phyloP scores from a whole-genome alignment of 2,113 vertebrate genomes.

The Eleginops maclovinus region DNA sequence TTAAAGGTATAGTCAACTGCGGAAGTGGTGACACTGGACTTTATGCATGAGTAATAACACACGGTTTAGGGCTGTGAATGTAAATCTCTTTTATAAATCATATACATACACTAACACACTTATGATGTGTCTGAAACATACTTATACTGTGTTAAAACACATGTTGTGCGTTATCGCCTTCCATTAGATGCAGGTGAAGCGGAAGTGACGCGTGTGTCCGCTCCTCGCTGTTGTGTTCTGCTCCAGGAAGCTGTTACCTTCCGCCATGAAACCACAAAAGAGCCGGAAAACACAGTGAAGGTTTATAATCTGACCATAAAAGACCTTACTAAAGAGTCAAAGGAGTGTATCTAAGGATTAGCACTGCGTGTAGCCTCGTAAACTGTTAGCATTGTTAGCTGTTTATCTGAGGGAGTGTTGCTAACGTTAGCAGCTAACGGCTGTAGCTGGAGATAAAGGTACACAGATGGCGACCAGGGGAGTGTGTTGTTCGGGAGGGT shows the following conservation, averaged over 20 bases:
- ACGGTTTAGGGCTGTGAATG: rapidly evolving
- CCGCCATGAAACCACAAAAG: slow-evolving; percentile 44
- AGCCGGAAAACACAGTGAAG: not conserved
- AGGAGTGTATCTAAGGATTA: not conserved
- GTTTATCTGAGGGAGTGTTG: slow-evolving; percentile 32
- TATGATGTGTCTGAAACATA: no score
- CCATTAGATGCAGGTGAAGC: not conserved
- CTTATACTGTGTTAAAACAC: no score
- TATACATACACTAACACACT: no score
- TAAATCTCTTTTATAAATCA: not conserved
- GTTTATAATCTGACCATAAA: not conserved
- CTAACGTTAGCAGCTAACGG: slow-evolving; percentile 39
- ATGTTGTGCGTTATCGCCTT: no score
- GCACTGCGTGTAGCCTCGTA: not conserved
- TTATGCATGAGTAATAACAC: not conserved
- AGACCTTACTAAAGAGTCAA: not conserved
- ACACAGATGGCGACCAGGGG: slow-evolving; percentile 19
- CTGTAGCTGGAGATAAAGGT: not conserved
- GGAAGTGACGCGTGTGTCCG: not conserved
- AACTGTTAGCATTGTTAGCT: not conserved
- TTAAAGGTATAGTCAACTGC: not conserved
- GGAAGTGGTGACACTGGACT: rapidly evolving
- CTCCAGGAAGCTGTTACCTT: slow-evolving; percentile 68
- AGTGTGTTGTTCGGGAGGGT: slow-evolving; percentile 21
- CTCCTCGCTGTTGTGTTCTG: slow-evolving; percentile 15